Percentiles rank a stretch among this genome's conserved stretches.
These are phyloP conservation scores for Thalassophryne amazonica DNA, from an alignment of 2,797 vertebrate species.

Conservation along the genomic window DNA sequence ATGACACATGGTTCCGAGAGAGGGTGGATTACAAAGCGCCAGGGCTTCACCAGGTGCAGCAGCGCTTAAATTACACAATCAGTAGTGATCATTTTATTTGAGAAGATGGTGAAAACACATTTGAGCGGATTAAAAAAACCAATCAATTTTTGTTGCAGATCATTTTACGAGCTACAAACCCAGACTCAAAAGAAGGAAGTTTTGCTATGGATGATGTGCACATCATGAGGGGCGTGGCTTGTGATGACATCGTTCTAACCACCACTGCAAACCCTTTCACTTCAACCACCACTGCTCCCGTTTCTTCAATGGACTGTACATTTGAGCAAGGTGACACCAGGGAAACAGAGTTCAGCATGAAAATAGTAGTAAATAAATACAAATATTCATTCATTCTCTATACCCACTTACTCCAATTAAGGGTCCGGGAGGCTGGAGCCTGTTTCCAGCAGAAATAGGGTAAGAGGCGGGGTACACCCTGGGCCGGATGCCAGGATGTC, in stretches of 20 bases:
- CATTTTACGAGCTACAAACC: conserved; percentile 61
- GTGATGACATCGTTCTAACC: conserved; percentile 47
- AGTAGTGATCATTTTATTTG: not conserved
- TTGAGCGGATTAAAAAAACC: not conserved
- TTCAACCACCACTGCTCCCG: conserved; percentile 47
- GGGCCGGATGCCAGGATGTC: too few relatives aligned
- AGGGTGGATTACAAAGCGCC: conserved; percentile 69
- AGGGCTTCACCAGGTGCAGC: conserved; percentile 65
- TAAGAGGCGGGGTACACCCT: too few relatives aligned
- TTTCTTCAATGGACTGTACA: conserved; percentile 68
- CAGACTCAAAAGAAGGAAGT: fast-evolving
- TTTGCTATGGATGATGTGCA: conserved; percentile 75
- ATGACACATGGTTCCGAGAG: conserved; percentile 53
- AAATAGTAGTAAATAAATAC: too few relatives aligned
- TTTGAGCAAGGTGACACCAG: conserved; percentile 72
- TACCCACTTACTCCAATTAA: too few relatives aligned
- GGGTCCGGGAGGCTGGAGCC: too few relatives aligned
- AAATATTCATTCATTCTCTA: too few relatives aligned
- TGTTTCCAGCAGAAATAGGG: too few relatives aligned
- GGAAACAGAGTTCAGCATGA: fast-evolving
- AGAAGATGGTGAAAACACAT: not conserved
- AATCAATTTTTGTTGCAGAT: conserved; percentile 52
- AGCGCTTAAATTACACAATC: not conserved
- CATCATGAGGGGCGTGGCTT: conserved; percentile 55
- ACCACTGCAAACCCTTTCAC: conserved; percentile 62